Percentiles rank a stretch among this genome's conserved stretches.
Evolutionary conservation across 2,113 vertebrate genomes (phyloP).

Genomic region (Tachysurus vachellii): DNA sequence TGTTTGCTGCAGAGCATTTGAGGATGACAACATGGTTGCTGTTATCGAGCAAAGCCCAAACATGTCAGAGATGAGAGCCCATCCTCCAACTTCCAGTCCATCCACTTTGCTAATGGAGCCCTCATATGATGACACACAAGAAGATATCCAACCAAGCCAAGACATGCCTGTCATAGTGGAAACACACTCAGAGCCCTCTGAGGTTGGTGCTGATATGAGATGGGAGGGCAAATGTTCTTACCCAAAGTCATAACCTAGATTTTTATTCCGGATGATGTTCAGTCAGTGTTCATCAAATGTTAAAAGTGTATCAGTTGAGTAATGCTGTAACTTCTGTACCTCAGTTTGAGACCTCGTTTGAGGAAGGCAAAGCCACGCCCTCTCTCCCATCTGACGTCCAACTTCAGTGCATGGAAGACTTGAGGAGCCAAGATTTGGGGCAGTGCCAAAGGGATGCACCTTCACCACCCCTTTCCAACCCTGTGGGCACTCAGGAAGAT

Average conservation of each 20-base stretch:
- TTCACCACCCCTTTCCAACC: constrained; percentile 56
- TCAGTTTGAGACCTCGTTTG: constrained; percentile 64
- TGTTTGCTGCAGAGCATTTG: constrained; percentile 70
- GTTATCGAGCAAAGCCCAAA: constrained; percentile 68
- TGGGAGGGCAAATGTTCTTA: not conserved
- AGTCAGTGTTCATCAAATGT: not conserved
- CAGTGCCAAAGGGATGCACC: constrained; percentile 58
- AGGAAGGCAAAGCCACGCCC: constrained; percentile 62
- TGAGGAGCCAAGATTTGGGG: constrained; percentile 62
- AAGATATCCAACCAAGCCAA: constrained; percentile 37
- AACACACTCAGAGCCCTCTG: constrained; percentile 64
- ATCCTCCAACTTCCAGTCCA: constrained; percentile 60
- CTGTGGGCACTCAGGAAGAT: constrained; percentile 55
- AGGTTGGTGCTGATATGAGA: not conserved
- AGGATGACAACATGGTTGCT: constrained; percentile 69
- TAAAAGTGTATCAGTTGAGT: not conserved
- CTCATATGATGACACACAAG: constrained; percentile 53
- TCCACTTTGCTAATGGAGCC: constrained; percentile 70
- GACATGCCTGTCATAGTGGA: constrained; percentile 66
- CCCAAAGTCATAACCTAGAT: not conserved
- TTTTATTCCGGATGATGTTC: not conserved
- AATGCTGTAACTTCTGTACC: not conserved
- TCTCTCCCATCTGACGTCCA: constrained; percentile 65
- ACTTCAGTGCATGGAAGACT: constrained; percentile 69
- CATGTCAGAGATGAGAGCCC: constrained; percentile 63